Conservation (phyloP, 1,140 invertebrate genomes). For the Saccostrea glomerata region DNA sequence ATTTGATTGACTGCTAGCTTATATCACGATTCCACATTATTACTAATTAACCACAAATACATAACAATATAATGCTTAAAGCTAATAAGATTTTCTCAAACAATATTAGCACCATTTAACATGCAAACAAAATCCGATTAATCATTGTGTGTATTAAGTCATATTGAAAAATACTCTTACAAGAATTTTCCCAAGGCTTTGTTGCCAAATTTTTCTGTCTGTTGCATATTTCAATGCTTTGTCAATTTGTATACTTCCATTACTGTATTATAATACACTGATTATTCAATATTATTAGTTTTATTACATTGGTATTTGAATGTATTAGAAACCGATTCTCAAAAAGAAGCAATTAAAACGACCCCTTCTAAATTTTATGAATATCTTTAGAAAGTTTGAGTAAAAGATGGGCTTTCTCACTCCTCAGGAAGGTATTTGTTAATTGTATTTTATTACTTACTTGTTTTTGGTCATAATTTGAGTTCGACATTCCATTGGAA, state of each 20-base stretch:
- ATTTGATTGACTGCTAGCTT: too few species aligned
- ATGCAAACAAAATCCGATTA: background rate
- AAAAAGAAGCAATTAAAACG: background rate
- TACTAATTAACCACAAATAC: background rate
- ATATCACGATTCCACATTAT: too few species aligned
- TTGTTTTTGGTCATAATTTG: slow-evolving; percentile 9
- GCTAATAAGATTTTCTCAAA: slow-evolving; percentile 13
- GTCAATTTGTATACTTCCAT: background rate
- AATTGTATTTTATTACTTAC: background rate
- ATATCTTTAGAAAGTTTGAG: background rate
- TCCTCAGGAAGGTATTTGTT: background rate
- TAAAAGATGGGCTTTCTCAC: background rate
- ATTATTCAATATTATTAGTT: too few species aligned
- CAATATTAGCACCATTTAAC: background rate
- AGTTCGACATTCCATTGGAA: slow-evolving; percentile 36
- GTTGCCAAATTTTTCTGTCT: background rate
- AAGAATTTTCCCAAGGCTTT: background rate
- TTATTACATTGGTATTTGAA: too few species aligned
- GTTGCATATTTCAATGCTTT: background rate
- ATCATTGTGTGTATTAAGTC: slow-evolving; percentile 19
- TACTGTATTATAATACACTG: too few species aligned
- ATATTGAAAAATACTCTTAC: background rate
- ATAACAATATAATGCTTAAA: background rate
- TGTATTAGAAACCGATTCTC: background rate
- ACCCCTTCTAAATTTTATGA: background rate